phyloP scores from a whole-genome alignment of 2,797 vertebrate species.

The Sylvia borin region DNA sequence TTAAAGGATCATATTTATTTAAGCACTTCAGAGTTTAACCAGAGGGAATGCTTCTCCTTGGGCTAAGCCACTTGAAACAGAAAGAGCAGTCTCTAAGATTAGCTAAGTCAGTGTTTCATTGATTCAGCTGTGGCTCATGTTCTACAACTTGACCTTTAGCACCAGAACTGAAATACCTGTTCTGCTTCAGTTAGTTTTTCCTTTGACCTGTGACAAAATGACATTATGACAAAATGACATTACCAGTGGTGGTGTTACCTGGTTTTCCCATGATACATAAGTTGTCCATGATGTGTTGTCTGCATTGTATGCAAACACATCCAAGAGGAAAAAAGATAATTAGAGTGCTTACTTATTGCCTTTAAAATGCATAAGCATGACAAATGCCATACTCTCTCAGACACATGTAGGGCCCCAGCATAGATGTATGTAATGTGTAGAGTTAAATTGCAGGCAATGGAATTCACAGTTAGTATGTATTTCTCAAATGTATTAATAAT shows the following conservation, averaged over 20 bases:
- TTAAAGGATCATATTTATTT: not conserved
- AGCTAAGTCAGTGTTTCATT: not conserved
- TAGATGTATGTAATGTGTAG: not conserved
- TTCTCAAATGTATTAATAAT: not conserved
- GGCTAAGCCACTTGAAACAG: not conserved
- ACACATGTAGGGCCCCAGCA: not conserved
- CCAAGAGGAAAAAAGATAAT: not conserved
- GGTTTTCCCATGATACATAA: not conserved
- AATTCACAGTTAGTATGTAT: not conserved
- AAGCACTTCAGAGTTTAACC: not conserved
- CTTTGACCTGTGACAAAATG: fast-evolving
- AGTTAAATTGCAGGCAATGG: not conserved
- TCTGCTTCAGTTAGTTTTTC: not conserved
- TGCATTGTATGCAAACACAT: not conserved
- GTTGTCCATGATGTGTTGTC: not conserved
- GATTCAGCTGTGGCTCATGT: not conserved
- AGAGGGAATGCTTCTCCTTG: not conserved
- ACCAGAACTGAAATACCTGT: not conserved
- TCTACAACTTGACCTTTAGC: not conserved
- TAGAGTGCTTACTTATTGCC: not conserved
- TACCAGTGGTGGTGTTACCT: not conserved
- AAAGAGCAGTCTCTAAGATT: not conserved
- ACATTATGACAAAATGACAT: not conserved
- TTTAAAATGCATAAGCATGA: not conserved
- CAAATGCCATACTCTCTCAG: not conserved